phyloP scores from a whole-genome alignment of 2,888 invertebrate genomes.

The Drosophila hamatofila region DNA sequence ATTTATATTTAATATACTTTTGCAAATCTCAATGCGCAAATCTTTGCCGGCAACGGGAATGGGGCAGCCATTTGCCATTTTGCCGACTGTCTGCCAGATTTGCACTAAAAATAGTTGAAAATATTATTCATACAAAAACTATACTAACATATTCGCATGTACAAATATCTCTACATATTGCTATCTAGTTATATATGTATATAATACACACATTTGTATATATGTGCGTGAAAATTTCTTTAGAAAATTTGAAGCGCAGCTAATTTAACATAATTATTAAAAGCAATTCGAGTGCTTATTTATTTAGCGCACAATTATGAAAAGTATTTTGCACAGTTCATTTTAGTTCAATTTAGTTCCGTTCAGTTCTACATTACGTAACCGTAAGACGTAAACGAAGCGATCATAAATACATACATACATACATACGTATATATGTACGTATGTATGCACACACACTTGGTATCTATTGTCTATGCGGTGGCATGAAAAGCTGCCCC shows the following conservation, averaged over 20 bases:
- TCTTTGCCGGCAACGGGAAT: slow-evolving; percentile 38
- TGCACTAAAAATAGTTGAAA: slow-evolving; percentile 75
- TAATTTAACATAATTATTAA: slow-evolving; percentile 41
- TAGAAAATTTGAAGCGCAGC: slow-evolving; percentile 18
- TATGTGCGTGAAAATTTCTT: slow-evolving; percentile 18
- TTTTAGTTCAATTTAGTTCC: slow-evolving; percentile 12
- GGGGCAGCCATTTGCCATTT: slow-evolving; percentile 24
- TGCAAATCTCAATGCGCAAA: slow-evolving; percentile 40
- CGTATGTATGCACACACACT: slow-evolving; percentile 47
- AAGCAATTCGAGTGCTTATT: slow-evolving; percentile 8
- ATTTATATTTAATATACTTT: slow-evolving; percentile 4
- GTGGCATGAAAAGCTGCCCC: slow-evolving; percentile 36
- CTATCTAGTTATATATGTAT: neutral
- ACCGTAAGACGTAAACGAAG: slow-evolving; percentile 48
- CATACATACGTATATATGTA: slow-evolving; percentile 49
- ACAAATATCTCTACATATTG: slow-evolving; percentile 8
- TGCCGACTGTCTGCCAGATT: slow-evolving; percentile 48
- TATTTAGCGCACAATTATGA: slow-evolving; percentile 61
- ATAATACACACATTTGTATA: neutral
- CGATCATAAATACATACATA: slow-evolving; percentile 64
- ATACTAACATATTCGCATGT: slow-evolving; percentile 47
- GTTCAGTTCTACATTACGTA: slow-evolving; percentile 66
- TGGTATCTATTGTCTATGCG: slow-evolving; percentile 55
- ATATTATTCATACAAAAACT: slow-evolving; percentile 71
- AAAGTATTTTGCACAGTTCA: slow-evolving; percentile 40